phyloP scores from a whole-genome alignment of 2,888 invertebrate genomes.

The Apamea sordens region DNA sequence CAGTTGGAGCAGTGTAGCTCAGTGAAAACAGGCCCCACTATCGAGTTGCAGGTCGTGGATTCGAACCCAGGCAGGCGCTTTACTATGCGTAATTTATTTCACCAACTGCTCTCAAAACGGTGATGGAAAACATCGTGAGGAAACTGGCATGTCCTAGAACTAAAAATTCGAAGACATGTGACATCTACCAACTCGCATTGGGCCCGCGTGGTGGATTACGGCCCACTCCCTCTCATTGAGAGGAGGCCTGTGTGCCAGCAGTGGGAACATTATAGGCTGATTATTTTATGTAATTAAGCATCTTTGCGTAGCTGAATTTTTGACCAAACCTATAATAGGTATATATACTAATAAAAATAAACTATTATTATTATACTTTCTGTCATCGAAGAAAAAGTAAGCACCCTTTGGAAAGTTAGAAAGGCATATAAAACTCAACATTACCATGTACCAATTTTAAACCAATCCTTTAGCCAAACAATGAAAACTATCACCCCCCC shows the following conservation, averaged over 20 bases:
- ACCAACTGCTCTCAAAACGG: neutral
- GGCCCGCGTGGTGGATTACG: too few species aligned
- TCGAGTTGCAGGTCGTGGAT: too few species aligned
- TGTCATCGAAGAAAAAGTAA: neutral
- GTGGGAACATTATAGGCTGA: neutral
- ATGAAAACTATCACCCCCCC: conserved; percentile 43
- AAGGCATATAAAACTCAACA: neutral
- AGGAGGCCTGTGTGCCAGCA: neutral
- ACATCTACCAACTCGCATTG: too few species aligned
- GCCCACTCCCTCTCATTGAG: neutral
- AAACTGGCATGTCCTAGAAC: neutral
- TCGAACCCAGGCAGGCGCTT: too few species aligned
- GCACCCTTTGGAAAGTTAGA: neutral
- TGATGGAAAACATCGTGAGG: neutral
- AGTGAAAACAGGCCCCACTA: too few species aligned
- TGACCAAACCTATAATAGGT: neutral
- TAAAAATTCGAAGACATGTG: neutral
- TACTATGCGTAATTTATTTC: too few species aligned
- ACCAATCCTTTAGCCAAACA: conserved; percentile 24
- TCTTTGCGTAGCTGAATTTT: neutral
- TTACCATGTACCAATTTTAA: conserved; percentile 3
- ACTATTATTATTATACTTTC: neutral
- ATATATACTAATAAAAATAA: too few species aligned
- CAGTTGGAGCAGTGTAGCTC: too few species aligned
- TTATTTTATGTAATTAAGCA: too few species aligned